phyloP scores from a whole-genome alignment of 1,140 invertebrate species.

The Pseudomyrmex flavicornis region DNA sequence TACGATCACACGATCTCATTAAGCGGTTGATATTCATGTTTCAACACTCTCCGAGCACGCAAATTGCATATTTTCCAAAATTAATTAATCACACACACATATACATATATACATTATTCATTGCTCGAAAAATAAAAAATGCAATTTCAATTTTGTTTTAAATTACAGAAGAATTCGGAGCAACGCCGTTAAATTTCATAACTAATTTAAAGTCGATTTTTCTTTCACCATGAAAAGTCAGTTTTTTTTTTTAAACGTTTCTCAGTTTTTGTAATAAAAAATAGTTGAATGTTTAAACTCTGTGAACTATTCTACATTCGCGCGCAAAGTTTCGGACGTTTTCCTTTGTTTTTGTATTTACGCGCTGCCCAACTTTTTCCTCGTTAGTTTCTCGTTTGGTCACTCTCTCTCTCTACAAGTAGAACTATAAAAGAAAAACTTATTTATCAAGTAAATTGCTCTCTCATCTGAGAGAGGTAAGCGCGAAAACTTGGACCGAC shows the following conservation, averaged over 20 bases:
- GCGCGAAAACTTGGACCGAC: too few species aligned
- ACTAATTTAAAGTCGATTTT: slow-evolving; percentile 19
- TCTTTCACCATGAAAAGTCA: background rate
- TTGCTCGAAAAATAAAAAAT: background rate
- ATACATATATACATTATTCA: background rate
- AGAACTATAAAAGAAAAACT: too few species aligned
- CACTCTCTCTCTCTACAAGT: background rate
- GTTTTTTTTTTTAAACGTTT: slow-evolving; percentile 8
- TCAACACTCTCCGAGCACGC: background rate
- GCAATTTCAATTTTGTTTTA: background rate
- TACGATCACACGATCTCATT: slow-evolving; percentile 37
- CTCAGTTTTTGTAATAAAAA: slow-evolving; percentile 7
- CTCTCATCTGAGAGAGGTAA: too few species aligned
- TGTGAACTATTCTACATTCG: slow-evolving; percentile 19
- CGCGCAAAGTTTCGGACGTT: background rate
- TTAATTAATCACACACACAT: slow-evolving; percentile 1
- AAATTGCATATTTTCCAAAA: slow-evolving; percentile 26
- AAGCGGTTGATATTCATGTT: slow-evolving; percentile 35
- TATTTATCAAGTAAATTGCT: too few species aligned
- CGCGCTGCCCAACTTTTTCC: slow-evolving; percentile 28
- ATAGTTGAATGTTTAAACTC: slow-evolving; percentile 18
- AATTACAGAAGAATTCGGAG: background rate
- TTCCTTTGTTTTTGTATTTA: slow-evolving; percentile 40
- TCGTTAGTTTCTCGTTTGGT: slow-evolving; percentile 48
- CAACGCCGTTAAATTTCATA: slow-evolving; percentile 12